Evolutionary conservation across 2,888 invertebrate genomes (phyloP).

Genomic region (Agonopterix alstromeriana): DNA sequence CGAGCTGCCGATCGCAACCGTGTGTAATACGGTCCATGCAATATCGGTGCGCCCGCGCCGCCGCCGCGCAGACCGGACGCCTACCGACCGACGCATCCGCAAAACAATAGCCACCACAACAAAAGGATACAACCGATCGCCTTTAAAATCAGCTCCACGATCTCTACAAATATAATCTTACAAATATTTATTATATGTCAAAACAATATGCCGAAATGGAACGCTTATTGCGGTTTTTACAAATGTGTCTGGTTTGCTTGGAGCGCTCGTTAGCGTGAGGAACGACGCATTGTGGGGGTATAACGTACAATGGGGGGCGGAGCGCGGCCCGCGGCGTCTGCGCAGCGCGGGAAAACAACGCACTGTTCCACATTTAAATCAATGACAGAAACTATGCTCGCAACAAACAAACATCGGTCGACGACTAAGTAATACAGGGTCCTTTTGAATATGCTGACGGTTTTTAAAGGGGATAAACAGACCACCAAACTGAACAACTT

Average conservation of each 20-base stretch:
- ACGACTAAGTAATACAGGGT: no score
- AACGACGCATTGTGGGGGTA: constrained; percentile 67
- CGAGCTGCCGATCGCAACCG: constrained; percentile 57
- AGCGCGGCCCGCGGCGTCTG: constrained; percentile 49
- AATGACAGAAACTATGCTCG: constrained; percentile 36
- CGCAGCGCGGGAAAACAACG: constrained; percentile 14
- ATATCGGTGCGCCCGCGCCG: constrained; percentile 2
- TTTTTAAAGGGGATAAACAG: no score
- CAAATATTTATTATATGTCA: constrained; percentile 77
- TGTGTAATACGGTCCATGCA: constrained; percentile 60
- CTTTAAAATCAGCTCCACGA: constrained; percentile 57
- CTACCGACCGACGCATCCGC: constrained; percentile 25
- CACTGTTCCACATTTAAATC: constrained; percentile 49
- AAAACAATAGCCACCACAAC: constrained; percentile 46
- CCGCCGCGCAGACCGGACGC: constrained; percentile 30
- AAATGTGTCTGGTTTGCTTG: constrained; percentile 70
- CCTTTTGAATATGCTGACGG: no score
- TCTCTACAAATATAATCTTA: constrained; percentile 62
- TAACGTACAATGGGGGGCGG: constrained; percentile 73
- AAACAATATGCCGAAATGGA: constrained; percentile 76
- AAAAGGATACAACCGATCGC: constrained; percentile 50
- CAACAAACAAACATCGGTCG: constrained; percentile 12
- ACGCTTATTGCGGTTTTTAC: constrained; percentile 74
- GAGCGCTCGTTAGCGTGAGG: constrained; percentile 74
- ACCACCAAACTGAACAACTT: no score